Evolutionary conservation across 2,113 vertebrate species (phyloP), one percentile per base, ranked within the genome.

Genomic region (Podilymbus podiceps): DNA sequence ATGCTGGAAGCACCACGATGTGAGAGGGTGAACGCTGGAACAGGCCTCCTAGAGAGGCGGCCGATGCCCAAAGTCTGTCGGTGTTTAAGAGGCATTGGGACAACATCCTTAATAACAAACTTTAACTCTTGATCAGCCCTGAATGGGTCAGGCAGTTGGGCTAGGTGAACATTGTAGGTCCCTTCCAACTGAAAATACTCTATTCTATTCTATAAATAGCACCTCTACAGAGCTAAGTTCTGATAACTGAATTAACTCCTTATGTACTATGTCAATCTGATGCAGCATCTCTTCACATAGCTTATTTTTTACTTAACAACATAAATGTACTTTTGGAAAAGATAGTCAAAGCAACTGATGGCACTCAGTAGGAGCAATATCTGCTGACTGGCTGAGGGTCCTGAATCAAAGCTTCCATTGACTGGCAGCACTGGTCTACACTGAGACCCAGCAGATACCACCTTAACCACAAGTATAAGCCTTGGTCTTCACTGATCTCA

Each of bases 11-110:
- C 28, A 42, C 46, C 27, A 14, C 28, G 25, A 62, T 3, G 13
- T 2, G 3, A 38, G 60, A 90, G 8, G 24, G 20, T 53, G 55
- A 95, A 14, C 12, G 25, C 20, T 19, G 40, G 40, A 69, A 55
- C 8, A n/a, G 18, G 9, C 14, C 66, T 69, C 19, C 69, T 60
- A 38, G 25, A 38, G 46, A 81, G 40, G 14, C 14, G 42, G 11
- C 8, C 0, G 0, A 33, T 64, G 31, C 3, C 22, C 23, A 44
- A 27, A 19, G n/a, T 6, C 49, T 55, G 9, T 56, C 46, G 58
- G 35, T 12, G 23, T 35, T 38, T 21, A 53, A 59, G 23, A 80
- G 24, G 25, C 19, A 40, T 76, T 89, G 53, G 8, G 22, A 59
- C 11, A 92, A 76, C 16, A 28, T 4, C 38, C 2, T 0, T 55